Base-by-base conservation (phyloP, 2,113 vertebrate genomes). In the Hassar affinis region DNA sequence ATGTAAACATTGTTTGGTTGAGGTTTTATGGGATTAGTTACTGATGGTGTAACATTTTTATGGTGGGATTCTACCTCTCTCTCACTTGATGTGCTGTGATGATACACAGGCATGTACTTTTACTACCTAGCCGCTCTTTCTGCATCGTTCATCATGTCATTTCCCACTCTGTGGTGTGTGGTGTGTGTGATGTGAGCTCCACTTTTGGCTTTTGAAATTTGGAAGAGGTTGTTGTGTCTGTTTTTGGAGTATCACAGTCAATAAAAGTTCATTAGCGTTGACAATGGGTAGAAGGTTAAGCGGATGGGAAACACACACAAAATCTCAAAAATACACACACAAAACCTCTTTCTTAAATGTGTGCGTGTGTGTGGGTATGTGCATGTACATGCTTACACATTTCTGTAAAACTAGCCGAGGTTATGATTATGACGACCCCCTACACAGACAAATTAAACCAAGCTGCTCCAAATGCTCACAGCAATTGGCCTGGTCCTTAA, bases 221-320 rank as follows among this genome's bases (percentile, higher is more conserved):
- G n/a, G 84, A 30, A 75, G 42, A 51, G 66, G 81, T 79, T 47
- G 72, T 86, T 79, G 49, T 83, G 69, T 81, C 81, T 68, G 78
- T 78, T 78, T 66, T 84, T 27, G 45, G 72, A 86, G 85, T 80
- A 80, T 88, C 83, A 88, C 85, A 86, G 77, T 86, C 69, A 72
- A 78, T 85, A 88, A 85, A 86, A 85, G 80, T 85, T 83, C 79
- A 88, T 88, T 86, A 88, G 83, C 64, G 56, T 66, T 77, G 57
- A 86, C 38, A 38, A 74, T 75, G 78, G 79, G 56, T 62, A 51
- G 71, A 74, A 56, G 27, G 61, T 57, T 54, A 83, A n/a, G 62
- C 47, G 30, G 76, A 27, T 75, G n/a, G 57, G 59, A 64, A 7
- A 47, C 69, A 69, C 49, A 54, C 33, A 59, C 66, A 64, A 76